These are phyloP conservation scores for Ephydatia muelleri DNA, from an alignment of 37 sponge, comb jelly and placozoan genomes.

Conservation along the genomic window DNA sequence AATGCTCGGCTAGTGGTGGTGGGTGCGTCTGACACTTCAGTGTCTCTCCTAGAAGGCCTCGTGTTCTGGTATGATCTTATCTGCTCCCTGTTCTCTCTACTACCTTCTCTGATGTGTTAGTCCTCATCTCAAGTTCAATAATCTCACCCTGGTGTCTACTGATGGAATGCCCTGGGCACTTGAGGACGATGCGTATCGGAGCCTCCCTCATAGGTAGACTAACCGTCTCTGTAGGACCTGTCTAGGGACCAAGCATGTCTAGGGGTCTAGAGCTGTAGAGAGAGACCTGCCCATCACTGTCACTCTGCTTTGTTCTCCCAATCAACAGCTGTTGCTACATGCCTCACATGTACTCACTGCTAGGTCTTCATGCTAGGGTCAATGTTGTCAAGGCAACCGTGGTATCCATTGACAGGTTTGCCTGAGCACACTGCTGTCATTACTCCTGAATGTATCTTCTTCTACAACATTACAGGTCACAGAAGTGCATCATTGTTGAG, in stretches of 20 bases:
- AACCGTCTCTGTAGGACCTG: too few relatives aligned
- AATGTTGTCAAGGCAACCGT: slow-evolving; percentile 51
- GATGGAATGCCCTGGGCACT: slow-evolving; percentile 62
- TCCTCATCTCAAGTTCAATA: slow-evolving; percentile 95
- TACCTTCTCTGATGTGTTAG: slow-evolving; percentile 13
- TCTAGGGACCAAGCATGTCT: too few relatives aligned
- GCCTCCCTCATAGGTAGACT: background rate
- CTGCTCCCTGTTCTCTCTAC: background rate
- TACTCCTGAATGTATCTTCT: background rate
- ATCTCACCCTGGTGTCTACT: slow-evolving; percentile 84
- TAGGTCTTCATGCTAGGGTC: slow-evolving; percentile 72
- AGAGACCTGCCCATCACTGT: too few relatives aligned
- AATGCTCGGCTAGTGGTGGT: slow-evolving; percentile 93
- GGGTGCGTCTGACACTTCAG: slow-evolving; percentile 88
- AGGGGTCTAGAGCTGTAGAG: too few relatives aligned
- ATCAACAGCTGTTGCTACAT: slow-evolving; percentile 32
- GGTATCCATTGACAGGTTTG: slow-evolving; percentile 56
- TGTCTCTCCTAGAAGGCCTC: slow-evolving; percentile 84
- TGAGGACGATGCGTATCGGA: background rate
- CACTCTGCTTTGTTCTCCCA: too few relatives aligned
- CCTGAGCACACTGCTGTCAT: background rate
- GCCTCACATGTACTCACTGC: background rate
- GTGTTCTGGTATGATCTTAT: slow-evolving; percentile 55
- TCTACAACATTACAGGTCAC: slow-evolving; percentile 38
- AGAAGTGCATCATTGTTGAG: slow-evolving; percentile 50